phyloP scores from a whole-genome alignment of 2,113 vertebrate genomes.

The Abramis brama region DNA sequence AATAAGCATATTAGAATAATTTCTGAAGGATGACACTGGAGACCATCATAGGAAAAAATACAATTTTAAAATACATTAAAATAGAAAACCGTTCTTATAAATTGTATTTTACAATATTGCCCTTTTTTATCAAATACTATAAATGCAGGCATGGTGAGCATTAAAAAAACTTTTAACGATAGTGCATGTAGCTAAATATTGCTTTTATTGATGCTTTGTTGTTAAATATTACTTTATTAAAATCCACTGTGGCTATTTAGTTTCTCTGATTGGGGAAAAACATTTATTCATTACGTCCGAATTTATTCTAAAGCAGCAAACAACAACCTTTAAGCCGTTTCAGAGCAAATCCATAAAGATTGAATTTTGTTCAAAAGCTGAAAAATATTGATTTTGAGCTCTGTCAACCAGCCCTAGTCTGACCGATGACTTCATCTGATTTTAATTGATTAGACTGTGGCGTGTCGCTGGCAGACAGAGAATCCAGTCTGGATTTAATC shows the following conservation, averaged over 20 bases:
- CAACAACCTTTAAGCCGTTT: neutral
- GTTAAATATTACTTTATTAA: neutral
- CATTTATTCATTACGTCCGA: neutral
- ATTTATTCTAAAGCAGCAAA: neutral
- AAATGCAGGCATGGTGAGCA: neutral
- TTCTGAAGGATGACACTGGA: neutral
- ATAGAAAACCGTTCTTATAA: neutral
- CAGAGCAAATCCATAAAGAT: neutral
- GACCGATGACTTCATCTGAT: conserved; percentile 2
- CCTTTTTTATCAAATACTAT: neutral
- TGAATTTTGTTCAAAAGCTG: neutral
- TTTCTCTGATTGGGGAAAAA: neutral
- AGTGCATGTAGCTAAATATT: neutral
- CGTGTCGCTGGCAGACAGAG: conserved; percentile 86
- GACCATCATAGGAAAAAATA: neutral
- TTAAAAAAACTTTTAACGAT: neutral
- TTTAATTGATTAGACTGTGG: conserved; percentile 76
- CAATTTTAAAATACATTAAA: neutral
- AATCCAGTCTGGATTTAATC: conserved; percentile 94
- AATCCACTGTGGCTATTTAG: neutral
- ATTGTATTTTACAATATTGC: too few species aligned
- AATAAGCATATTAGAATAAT: neutral
- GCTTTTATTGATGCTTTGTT: neutral
- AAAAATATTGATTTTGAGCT: neutral
- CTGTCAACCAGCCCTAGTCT: neutral